Base-by-base conservation (phyloP, 2,113 vertebrate species). In the Sander lucioperca region DNA sequence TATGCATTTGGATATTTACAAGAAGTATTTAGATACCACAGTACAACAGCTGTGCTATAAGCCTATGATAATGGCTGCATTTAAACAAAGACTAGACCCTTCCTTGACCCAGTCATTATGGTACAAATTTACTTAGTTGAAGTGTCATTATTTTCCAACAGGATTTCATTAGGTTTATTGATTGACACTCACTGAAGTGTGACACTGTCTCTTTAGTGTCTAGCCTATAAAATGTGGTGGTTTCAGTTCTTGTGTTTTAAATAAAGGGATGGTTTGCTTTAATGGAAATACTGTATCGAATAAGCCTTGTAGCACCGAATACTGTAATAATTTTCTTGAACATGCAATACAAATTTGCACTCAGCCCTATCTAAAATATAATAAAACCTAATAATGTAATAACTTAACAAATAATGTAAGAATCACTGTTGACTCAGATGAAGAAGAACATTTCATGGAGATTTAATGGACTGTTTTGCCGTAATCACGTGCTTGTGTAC, bases 111-210 rank as follows among this genome's bases (percentile, higher is more conserved):
- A 50, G 15, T 76, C 78, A 62, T 54, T 56, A 74, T 36, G 43
- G 7, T 36, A n/a, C 47, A 56, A 27, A 58, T 66, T 15, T 72
- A 47, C 16, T 21, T n/a, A 69, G 47, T 82, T 56, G n/a, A 70
- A 58, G 23, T 36, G 21, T 27, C 51, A 58, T 71, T 71, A 59
- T 58, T 79, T 65, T 70, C 51, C 57, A 59, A 19, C 13, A 65
- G 51, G 45, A 27, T 64, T 86, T 48, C 11, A 9, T 67, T 66
- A 56, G 36, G 33, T 48, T 72, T 47, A 81, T 43, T 73, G 74
- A 86, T 27, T 59, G 25, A 36, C 25, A 21, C 33, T 50, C 33
- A 45, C 21, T 66, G 47, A 76, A 77, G 61, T 67, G 66, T 27
- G 7, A 19, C 51, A 5, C 21, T 70, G 43, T 47, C 25, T 57